Percentiles rank a stretch among this genome's conserved stretches.
phyloP scores from a whole-genome alignment of 2,797 vertebrate species.

The Pampus argenteus region DNA sequence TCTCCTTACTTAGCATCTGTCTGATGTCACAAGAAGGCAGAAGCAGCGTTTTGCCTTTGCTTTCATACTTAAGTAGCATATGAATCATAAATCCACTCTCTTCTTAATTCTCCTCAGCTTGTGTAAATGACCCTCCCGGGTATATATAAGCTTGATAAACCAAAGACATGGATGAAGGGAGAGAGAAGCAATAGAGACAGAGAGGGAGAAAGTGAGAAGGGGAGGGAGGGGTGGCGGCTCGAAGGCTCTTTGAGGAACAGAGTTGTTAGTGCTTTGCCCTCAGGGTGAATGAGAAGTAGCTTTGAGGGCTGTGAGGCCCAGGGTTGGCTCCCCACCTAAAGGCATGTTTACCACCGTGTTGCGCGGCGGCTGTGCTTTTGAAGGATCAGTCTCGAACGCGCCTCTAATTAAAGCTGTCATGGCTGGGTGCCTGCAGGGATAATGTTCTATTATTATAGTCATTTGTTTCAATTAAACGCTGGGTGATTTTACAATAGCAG shows the following conservation, averaged over 20 bases:
- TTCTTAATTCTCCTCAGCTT: constrained; percentile 79
- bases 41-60: constrained; percentile 64
- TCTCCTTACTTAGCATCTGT: constrained; percentile 64
- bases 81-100: constrained; percentile 85
- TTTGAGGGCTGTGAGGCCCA: constrained; percentile 72
- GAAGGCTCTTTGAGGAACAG: constrained; percentile 74
- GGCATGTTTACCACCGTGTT: constrained; percentile 82
- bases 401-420: constrained; percentile 99
- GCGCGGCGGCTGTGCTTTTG: constrained; percentile 86
- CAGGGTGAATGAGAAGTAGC: constrained; percentile 82
- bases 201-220: constrained; percentile 31
- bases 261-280: constrained; percentile 85
- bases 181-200: constrained; percentile 40
- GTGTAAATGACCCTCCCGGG: constrained; percentile 85
- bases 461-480: constrained; percentile 99
- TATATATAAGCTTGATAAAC: constrained; percentile 74
- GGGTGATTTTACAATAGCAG: constrained; percentile 99
- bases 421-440: constrained; percentile 97
- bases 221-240: constrained; percentile 36
- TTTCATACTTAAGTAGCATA: constrained; percentile 80
- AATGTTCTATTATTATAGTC: constrained; percentile 99
- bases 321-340: constrained; percentile 74
- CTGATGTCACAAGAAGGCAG: constrained; percentile 65
- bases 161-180: constrained; percentile 74
- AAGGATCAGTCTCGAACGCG: constrained; percentile 96